Evolutionary conservation across 2,797 vertebrate species (phyloP), one percentile per base, ranked within the genome.

Genomic region (Pygocentrus nattereri): DNA sequence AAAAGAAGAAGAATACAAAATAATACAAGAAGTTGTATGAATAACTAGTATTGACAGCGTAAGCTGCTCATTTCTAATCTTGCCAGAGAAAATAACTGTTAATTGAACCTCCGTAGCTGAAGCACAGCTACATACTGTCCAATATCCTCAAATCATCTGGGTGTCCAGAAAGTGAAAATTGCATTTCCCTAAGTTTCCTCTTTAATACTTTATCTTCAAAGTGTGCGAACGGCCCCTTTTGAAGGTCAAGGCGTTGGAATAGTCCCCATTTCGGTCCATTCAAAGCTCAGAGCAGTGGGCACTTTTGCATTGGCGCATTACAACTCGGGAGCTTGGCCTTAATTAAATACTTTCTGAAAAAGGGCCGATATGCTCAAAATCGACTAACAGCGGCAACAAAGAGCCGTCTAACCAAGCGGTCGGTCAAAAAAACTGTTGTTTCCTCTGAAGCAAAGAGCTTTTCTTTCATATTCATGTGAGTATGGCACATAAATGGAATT

Each of bases 91-190:
- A 82, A 86, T 80, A 49, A 67, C 38, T 72, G 83, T 83, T 86
- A 85, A 87, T 81, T 85, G 76, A 85, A 85, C 81, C 71, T 80
- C 74, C 72, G 81, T 50, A 76, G 58, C 49, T 69, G n/a, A 83
- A 79, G 73, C 73, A 23, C 50, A 68, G n/a, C 78, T 38, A 25
- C 50, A 62, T 38, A 25, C 41, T n/a, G 23, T 72, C 67, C 62
- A 73, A 85, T 84, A 74, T 86, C 69, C 83, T 79, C 67, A 38
- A 71, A 76, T 79, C 50, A 54, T 79, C 71, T 75, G 16, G 25
- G 23, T 52, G 62, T 79, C 85, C 65, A 65, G 79, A 71, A 76
- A 73, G 72, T 83, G 74, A 83, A 84, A 82, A 85, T 85, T 81
- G 67, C 65, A 78, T 85, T 84, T 85, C 47, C 31, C 30, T 27